These are phyloP conservation scores for Leptopilina myrica DNA, from an alignment of 2,888 invertebrate species.

Conservation along the genomic window DNA sequence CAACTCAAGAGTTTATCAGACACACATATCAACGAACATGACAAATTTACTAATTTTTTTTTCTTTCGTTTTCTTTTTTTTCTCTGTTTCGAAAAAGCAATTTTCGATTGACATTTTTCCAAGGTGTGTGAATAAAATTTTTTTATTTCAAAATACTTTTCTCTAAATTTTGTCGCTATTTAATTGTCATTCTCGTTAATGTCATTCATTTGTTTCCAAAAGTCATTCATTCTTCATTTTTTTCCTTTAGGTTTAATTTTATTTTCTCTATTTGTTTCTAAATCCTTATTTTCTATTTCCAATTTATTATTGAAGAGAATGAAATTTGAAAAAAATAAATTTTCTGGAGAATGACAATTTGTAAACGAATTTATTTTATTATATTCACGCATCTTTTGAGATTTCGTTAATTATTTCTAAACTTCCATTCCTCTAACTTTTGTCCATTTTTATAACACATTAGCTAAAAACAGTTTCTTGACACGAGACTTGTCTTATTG, in stretches of 20 bases:
- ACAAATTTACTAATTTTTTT: conserved; percentile 13
- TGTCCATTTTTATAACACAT: conserved; percentile 21
- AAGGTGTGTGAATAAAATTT: too few relatives aligned
- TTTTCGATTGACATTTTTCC: background rate
- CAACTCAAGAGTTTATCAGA: background rate
- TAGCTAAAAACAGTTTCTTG: conserved; percentile 13
- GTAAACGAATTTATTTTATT: too few relatives aligned
- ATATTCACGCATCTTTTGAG: background rate
- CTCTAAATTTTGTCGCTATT: too few relatives aligned
- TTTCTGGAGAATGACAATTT: too few relatives aligned
- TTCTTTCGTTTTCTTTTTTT: background rate
- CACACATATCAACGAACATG: conserved; percentile 22
- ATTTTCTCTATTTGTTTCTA: background rate
- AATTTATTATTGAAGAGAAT: too few relatives aligned
- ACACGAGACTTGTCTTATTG: background rate
- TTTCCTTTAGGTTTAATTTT: too few relatives aligned
- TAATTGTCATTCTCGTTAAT: too few relatives aligned
- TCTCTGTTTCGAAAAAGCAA: conserved; percentile 4
- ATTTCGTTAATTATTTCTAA: conserved; percentile 27
- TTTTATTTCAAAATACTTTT: too few relatives aligned
- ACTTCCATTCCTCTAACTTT: conserved; percentile 23
- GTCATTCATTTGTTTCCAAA: too few relatives aligned
- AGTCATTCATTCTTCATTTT: too few relatives aligned
- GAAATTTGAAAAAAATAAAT: too few relatives aligned
- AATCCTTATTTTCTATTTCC: background rate